Conservation (phyloP, 1,140 invertebrate species). For the Babylonia areolata region DNA sequence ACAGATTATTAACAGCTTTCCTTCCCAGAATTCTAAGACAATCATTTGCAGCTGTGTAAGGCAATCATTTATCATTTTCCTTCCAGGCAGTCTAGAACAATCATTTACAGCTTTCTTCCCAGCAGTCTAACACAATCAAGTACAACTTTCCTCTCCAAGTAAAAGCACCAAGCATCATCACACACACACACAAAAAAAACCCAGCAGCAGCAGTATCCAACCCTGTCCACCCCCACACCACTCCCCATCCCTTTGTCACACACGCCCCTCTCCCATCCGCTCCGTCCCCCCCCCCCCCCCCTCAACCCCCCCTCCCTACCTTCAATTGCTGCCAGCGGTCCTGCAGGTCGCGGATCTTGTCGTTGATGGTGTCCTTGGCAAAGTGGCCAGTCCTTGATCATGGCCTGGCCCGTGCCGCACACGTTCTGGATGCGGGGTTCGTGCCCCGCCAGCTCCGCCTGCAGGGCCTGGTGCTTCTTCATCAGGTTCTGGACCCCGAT, state of each 20-base stretch:
- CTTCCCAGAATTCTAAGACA: too few species aligned
- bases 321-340: conserved; percentile 94
- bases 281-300: background rate
- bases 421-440: conserved; percentile 94
- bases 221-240: background rate
- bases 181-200: too few species aligned
- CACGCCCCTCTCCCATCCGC: background rate
- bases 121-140: too few species aligned
- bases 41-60: too few species aligned
- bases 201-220: too few species aligned
- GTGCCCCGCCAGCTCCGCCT: conserved; percentile 98
- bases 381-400: conserved; percentile 96
- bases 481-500: conserved; percentile 99
- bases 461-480: conserved; percentile 98
- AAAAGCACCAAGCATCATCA: too few species aligned
- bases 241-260: background rate
- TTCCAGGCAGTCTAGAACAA: too few species aligned
- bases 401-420: conserved; percentile 89
- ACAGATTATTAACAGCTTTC: too few species aligned
- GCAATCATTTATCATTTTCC: too few species aligned
- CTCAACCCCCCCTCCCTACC: conserved; percentile 76
- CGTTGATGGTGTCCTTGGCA: conserved; percentile 92
- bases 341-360: conserved; percentile 86
- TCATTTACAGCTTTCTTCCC: too few species aligned
- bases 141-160: too few species aligned